Conservation (phyloP, 2,888 invertebrate species). For the Hydraecia micacea region DNA sequence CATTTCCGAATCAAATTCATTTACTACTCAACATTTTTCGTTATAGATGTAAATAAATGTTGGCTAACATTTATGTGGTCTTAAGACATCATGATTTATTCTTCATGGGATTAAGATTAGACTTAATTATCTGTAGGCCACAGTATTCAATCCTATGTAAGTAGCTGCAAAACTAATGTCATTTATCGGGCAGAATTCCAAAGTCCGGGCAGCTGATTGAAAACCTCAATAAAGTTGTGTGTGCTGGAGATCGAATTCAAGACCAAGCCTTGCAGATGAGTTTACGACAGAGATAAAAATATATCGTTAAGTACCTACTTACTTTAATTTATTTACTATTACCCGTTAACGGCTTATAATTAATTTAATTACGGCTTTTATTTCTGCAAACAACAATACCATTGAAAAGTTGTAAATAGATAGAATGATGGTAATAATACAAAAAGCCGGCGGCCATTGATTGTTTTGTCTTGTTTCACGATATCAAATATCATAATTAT, state of each 20-base stretch:
- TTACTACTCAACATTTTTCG: background rate
- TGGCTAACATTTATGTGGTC: background rate
- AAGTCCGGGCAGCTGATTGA: constrained; percentile 1
- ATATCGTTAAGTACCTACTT: background rate
- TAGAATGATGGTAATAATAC: background rate
- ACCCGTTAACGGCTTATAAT: too few species aligned
- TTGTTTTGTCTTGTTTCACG: constrained; percentile 25
- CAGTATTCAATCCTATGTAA: background rate
- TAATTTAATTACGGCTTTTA: background rate
- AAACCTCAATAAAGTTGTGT: constrained; percentile 18
- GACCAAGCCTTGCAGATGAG: background rate
- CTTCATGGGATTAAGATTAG: background rate
- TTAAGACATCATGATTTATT: background rate
- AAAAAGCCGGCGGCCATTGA: constrained; percentile 10
- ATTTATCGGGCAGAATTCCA: background rate
- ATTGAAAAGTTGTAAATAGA: background rate
- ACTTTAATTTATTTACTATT: constrained; percentile 1
- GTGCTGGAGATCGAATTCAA: background rate
- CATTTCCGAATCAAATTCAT: background rate
- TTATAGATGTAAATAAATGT: background rate
- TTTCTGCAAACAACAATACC: background rate
- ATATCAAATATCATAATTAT: constrained; percentile 22
- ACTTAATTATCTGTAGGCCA: background rate
- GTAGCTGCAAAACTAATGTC: background rate
- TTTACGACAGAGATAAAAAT: background rate